Conservation (phyloP, 2,113 vertebrate genomes). For the Mixornis gularis region DNA sequence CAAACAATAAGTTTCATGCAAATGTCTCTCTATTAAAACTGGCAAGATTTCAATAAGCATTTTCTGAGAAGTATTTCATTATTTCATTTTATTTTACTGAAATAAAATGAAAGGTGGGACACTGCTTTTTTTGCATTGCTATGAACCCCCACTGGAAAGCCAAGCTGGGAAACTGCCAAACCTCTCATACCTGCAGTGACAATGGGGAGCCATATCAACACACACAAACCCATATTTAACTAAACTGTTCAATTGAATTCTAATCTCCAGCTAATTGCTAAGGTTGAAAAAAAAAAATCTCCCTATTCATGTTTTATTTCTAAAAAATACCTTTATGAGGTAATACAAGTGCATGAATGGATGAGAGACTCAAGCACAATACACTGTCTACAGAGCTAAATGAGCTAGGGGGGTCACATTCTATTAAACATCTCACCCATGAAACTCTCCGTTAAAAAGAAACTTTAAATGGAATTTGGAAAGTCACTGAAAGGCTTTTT, state of each 20-base stretch:
- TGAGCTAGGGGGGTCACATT: background rate
- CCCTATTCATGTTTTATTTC: conserved; percentile 52
- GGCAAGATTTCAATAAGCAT: background rate
- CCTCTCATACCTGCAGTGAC: conserved; percentile 47
- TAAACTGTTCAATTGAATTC: conserved; percentile 51
- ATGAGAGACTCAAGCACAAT: conserved; percentile 21
- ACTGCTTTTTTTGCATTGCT: background rate
- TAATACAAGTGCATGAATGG: conserved; percentile 31
- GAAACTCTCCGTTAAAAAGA: background rate
- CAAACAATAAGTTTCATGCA: background rate
- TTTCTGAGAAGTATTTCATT: background rate
- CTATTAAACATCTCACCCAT: conserved; percentile 9
- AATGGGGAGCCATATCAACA: conserved; percentile 33
- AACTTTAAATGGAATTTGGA: background rate
- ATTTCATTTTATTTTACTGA: background rate
- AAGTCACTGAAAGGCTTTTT: background rate
- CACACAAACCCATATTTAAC: conserved; percentile 34
- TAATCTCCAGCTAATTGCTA: conserved; percentile 46
- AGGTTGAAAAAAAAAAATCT: background rate
- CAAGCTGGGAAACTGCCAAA: conserved; percentile 46
- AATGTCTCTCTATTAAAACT: background rate
- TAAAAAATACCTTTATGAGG: conserved; percentile 40
- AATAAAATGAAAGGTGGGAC: background rate
- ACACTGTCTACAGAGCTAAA: background rate
- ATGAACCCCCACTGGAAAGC: background rate